Base-by-base conservation (phyloP, 2,113 vertebrate genomes). In the Eidolon helvum region DNA sequence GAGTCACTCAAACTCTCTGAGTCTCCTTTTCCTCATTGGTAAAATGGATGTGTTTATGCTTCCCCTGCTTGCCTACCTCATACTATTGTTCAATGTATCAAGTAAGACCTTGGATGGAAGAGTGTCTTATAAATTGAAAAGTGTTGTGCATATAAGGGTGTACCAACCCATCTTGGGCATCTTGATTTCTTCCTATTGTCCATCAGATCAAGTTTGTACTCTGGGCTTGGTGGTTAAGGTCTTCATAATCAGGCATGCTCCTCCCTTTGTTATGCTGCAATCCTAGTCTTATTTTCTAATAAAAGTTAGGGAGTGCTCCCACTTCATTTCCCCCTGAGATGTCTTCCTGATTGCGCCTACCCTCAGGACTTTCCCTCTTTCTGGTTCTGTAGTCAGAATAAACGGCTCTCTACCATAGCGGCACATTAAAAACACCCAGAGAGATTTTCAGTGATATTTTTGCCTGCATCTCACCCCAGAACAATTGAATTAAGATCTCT, bases 31-130 rank as follows among this genome's bases (percentile, higher is more conserved):
- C 82, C 72, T 95, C 89, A 82, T 86, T 89, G 96, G 30, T 15
- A 53, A 96, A 87, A 94, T 94, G 78, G 95, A 83, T 94, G 74
- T 93, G 93, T 96, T 97, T 93, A 93, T 84, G 68, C 75, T 93
- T 96, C 45, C 26, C 33, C 35, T 74, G 88, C 79, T 68, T 94
- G 45, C 80, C 87, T 55, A 68, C 40, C 61, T 91, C 55, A 45
- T n/a, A 22, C 30, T 28, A 21, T 74, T 63, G 77, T 57, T 57
- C 74, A 95, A 90, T 78, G 26, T 48, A 38, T 28, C 77, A 80
- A 84, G 69, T 48, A 75, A 69, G 50, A 74, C 12, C 63, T 10
- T 11, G 72, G 30, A 28, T 63, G n/a, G 33, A 45, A 72, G 90
- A 63, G 26, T 14, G n/a, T 22, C 12, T 50, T 61, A 18, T 26